These are phyloP conservation scores for Apistogramma diplotaenia DNA, from an alignment of 2,113 vertebrate species.

Conservation along the genomic window DNA sequence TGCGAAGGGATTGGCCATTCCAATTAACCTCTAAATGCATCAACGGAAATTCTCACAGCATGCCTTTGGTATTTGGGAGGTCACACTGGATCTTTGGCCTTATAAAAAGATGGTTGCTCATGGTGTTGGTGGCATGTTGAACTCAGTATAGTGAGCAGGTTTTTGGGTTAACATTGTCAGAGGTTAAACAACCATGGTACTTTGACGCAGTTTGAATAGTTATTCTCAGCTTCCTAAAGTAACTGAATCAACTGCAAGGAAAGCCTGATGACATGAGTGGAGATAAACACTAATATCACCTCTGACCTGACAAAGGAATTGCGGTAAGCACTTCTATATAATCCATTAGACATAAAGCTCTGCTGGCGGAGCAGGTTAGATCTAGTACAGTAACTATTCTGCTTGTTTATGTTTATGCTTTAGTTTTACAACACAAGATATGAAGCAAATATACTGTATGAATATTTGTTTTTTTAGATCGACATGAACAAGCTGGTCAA, in stretches of 20 bases:
- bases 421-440: background rate
- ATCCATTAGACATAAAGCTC: background rate
- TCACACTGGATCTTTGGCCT: conserved; percentile 22
- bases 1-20: conserved; percentile 5
- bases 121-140: conserved; percentile 6
- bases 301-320: conserved; percentile 12
- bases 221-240: conserved; percentile 43
- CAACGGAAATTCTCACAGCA: conserved; percentile 21
- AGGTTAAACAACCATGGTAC: conserved; percentile 48
- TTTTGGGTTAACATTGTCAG: conserved; percentile 56
- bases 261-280: background rate
- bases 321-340: background rate
- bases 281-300: conserved; percentile 35
- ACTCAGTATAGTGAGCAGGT: background rate
- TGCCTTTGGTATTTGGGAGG: background rate
- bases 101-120: conserved; percentile 50
- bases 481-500: background rate
- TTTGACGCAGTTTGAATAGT: conserved; percentile 36
- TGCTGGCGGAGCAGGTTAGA: background rate
- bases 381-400: background rate
- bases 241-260: background rate
- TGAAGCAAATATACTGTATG: background rate
- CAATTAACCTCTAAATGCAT: conserved; percentile 18
- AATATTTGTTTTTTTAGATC: background rate
- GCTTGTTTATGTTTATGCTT: background rate